These are phyloP conservation scores for Macrostomum lignano DNA, from an alignment of 1,140 invertebrate genomes.

Conservation along the genomic window DNA sequence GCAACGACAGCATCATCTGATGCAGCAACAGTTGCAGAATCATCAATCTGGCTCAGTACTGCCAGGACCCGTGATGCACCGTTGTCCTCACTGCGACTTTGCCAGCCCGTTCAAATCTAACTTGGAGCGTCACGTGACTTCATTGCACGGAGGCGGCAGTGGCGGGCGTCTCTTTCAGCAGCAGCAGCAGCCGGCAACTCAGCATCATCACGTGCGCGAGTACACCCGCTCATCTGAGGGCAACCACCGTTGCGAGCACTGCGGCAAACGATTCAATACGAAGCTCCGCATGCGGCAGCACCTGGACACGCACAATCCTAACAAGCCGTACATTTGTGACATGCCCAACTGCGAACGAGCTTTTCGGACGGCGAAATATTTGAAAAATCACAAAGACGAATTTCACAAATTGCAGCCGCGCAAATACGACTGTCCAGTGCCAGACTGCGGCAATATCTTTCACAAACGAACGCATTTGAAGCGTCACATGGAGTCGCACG, in stretches of 20 bases:
- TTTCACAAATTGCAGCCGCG: slow-evolving; percentile 5
- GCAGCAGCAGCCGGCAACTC: too few species aligned
- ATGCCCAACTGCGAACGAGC: slow-evolving; percentile 3
- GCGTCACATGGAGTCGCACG: slow-evolving; percentile 2
- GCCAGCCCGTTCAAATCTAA: too few species aligned
- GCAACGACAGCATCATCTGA: too few species aligned
- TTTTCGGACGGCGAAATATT: slow-evolving; percentile 5
- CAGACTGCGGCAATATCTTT: slow-evolving; percentile 1
- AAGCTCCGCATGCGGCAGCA: slow-evolving; percentile 3
- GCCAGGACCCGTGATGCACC: too few species aligned
- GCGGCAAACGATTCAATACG: slow-evolving; percentile 4
- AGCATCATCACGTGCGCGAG: too few species aligned
- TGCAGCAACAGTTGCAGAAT: too few species aligned
- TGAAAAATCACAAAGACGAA: slow-evolving; percentile 6
- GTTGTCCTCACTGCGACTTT: too few species aligned
- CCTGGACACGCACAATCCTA: slow-evolving; percentile 4
- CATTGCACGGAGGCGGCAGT: too few species aligned
- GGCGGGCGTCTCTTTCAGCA: too few species aligned
- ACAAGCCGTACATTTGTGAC: slow-evolving; percentile 4
- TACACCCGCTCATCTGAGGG: too few species aligned
- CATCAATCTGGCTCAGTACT: too few species aligned
- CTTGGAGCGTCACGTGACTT: too few species aligned
- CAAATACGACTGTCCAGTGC: slow-evolving; percentile 3
- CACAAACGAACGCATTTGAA: slow-evolving; percentile 4
- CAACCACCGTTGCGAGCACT: slow-evolving; percentile 1